Conservation (phyloP, 2,113 vertebrate genomes). For the Podiceps cristatus region DNA sequence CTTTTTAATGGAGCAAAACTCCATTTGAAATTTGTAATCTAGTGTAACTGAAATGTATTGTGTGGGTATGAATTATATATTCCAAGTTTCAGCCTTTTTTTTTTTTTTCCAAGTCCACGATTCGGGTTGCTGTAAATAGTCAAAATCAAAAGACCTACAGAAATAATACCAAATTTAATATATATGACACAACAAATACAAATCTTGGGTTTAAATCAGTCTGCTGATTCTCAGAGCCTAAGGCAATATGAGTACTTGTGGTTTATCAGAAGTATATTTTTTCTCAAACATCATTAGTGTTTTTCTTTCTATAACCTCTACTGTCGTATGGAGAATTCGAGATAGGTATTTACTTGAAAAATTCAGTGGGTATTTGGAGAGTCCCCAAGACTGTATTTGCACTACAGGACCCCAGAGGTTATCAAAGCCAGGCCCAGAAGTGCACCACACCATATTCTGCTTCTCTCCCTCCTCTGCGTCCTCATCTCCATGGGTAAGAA, state of each 20-base stretch:
- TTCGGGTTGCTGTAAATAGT: not conserved
- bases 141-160: not conserved
- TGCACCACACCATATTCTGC: not conserved
- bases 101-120: not conserved
- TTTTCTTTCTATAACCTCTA: not conserved
- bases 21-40: not conserved
- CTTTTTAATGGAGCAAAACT: not conserved
- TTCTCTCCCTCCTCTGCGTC: not conserved
- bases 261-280: not conserved
- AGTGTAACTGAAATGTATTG: not conserved
- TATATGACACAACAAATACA: not conserved
- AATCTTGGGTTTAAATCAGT: not conserved
- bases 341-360: not conserved
- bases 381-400: not conserved
- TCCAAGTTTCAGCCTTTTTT: not conserved
- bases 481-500: not conserved
- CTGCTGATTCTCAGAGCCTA: not conserved
- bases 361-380: not conserved
- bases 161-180: not conserved
- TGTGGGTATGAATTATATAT: not conserved
- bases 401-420: not conserved
- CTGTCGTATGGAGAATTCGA: accelerated
- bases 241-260: not conserved
- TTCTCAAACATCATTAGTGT: not conserved
- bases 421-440: not conserved